Percentiles rank a stretch among this genome's conserved stretches.
Conservation (phyloP, 2,797 vertebrate species). For the Diceros bicornis region DNA sequence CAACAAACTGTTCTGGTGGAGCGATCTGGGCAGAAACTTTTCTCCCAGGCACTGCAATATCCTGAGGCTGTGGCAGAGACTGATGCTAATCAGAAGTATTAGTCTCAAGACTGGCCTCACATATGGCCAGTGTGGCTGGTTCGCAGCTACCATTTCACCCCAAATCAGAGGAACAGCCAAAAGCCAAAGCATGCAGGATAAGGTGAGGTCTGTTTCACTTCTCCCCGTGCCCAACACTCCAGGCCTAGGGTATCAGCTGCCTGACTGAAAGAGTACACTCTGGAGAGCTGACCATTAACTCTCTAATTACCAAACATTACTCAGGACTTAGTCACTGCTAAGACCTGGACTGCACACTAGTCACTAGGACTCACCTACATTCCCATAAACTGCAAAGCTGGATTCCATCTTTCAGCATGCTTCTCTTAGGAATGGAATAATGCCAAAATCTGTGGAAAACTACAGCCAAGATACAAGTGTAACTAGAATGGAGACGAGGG, state of each 20-base stretch:
- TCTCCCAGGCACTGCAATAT: neutral
- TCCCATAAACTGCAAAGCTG: neutral
- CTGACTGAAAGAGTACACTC: neutral
- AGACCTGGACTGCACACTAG: neutral
- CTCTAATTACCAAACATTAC: constrained; percentile 17
- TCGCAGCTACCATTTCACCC: constrained; percentile 44
- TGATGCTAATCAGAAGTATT: neutral
- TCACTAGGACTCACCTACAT: neutral
- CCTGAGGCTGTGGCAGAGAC: neutral
- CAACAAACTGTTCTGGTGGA: constrained; percentile 1
- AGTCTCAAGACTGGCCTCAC: constrained; percentile 48
- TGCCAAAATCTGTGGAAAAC: constrained; percentile 38
- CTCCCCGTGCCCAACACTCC: neutral
- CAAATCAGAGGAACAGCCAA: constrained; percentile 45
- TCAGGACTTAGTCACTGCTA: neutral
- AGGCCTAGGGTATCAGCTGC: neutral
- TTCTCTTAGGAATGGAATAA: neutral
- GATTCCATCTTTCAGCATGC: neutral
- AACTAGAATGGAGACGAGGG: neutral
- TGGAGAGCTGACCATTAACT: constrained; percentile 19
- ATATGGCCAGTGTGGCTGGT: neutral
- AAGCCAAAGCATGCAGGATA: neutral
- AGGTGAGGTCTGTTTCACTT: neutral
- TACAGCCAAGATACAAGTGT: neutral
- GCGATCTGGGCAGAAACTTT: constrained; percentile 20